These are phyloP conservation scores for Opisthocomus hoazin DNA, from an alignment of 2,113 vertebrate genomes.

Conservation along the genomic window DNA sequence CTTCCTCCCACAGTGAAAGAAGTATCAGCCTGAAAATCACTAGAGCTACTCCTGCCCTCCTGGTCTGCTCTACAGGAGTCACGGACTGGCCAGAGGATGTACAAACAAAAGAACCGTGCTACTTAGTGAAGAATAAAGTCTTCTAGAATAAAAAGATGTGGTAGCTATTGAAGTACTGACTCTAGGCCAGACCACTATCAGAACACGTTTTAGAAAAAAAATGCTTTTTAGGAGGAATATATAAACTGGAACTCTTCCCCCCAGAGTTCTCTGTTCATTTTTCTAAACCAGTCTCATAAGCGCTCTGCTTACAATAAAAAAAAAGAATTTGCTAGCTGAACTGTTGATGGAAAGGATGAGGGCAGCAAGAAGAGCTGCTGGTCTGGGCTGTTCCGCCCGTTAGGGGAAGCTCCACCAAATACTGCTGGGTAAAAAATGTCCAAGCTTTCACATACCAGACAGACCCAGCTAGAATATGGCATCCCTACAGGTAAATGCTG, in stretches of 20 bases:
- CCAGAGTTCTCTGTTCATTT: neutral
- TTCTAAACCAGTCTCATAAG: neutral
- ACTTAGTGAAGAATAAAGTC: neutral
- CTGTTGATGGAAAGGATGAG: neutral
- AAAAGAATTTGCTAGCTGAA: neutral
- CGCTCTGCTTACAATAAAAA: neutral
- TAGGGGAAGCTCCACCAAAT: neutral
- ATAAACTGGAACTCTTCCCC: neutral
- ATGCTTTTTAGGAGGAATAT: neutral
- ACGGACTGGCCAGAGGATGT: neutral
- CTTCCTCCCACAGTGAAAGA: neutral
- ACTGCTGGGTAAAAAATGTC: neutral
- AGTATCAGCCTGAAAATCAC: neutral
- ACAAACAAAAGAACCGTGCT: neutral
- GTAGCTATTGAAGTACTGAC: neutral
- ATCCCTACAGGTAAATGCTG: neutral
- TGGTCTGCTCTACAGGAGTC: neutral
- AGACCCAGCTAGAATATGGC: neutral
- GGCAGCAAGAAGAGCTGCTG: neutral
- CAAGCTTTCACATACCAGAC: neutral
- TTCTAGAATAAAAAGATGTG: neutral
- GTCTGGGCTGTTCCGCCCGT: neutral
- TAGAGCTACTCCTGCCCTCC: neutral
- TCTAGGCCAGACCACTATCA: neutral
- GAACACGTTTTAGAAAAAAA: neutral